phyloP scores from a whole-genome alignment of 2,888 invertebrate genomes.

The Rhodophaea formosa region DNA sequence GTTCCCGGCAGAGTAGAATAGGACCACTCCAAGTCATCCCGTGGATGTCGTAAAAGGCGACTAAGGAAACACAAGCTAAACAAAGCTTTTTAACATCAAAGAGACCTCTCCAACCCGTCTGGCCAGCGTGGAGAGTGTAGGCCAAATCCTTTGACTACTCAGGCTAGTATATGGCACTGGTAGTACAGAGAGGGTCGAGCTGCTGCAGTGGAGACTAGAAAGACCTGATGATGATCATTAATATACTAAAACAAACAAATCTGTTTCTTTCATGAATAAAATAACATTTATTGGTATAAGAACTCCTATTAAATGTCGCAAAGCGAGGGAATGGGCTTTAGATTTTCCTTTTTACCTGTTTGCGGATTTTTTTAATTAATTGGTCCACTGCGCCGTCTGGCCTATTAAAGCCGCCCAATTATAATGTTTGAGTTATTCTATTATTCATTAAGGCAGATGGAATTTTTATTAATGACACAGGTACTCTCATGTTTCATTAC shows the following conservation, averaged over 20 bases:
- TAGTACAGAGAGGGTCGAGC: too few relatives aligned
- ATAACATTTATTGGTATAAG: not conserved
- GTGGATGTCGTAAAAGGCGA: too few relatives aligned
- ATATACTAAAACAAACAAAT: not conserved
- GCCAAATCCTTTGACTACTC: too few relatives aligned
- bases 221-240: too few relatives aligned
- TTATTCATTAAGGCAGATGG: slow-evolving; percentile 11
- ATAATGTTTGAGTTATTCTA: slow-evolving; percentile 13
- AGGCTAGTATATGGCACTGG: too few relatives aligned
- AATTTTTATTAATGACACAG: slow-evolving; percentile 15
- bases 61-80: too few relatives aligned
- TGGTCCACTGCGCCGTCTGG: slow-evolving; percentile 8
- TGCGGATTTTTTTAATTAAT: slow-evolving; percentile 17
- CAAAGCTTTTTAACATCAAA: too few relatives aligned
- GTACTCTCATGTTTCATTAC: slow-evolving; percentile 4
- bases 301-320: not conserved
- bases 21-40: too few relatives aligned
- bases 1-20: too few relatives aligned
- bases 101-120: too few relatives aligned
- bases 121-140: too few relatives aligned
- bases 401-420: slow-evolving; percentile 10
- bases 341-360: slow-evolving; percentile 1
- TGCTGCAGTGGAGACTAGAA: too few relatives aligned
- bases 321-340: not conserved
- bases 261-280: not conserved